Evolutionary conservation across 2,888 invertebrate genomes (phyloP).

Genomic region (Platycnemis pennipes): DNA sequence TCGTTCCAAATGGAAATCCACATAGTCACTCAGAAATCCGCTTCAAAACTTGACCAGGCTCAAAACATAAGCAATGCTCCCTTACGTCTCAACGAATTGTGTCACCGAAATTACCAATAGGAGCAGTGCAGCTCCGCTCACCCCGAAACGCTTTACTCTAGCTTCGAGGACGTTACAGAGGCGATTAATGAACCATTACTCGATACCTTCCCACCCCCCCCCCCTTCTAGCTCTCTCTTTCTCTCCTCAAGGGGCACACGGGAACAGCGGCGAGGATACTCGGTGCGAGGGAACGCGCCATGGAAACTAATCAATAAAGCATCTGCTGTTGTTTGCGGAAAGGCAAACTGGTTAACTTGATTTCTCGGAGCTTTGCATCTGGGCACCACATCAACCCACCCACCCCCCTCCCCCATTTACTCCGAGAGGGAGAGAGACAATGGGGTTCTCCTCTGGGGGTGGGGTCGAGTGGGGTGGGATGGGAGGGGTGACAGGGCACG

Average conservation of each 20-base stretch:
- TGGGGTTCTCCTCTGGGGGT: not conserved
- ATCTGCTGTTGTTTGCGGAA: slow-evolving; percentile 68
- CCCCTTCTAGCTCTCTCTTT: not conserved
- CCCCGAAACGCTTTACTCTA: not conserved
- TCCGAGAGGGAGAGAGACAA: slow-evolving; percentile 51
- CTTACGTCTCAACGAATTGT: not conserved
- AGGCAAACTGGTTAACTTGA: slow-evolving; percentile 68
- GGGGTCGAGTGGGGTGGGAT: not conserved
- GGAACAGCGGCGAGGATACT: not conserved
- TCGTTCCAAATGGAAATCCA: too few species aligned
- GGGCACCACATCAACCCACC: slow-evolving; percentile 57
- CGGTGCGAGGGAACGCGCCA: not conserved
- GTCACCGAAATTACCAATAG: not conserved
- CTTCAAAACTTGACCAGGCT: not conserved
- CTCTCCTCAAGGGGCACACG: not conserved
- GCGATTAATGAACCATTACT: slow-evolving; percentile 12
- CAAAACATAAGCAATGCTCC: not conserved
- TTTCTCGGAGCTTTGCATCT: slow-evolving; percentile 68
- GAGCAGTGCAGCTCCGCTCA: not conserved
- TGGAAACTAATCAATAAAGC: slow-evolving; percentile 63
- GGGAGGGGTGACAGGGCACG: not conserved
- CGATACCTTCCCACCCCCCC: not conserved
- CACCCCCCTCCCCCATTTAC: slow-evolving; percentile 29
- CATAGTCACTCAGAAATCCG: too few species aligned
- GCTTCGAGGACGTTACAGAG: not conserved